A percentile compares a stretch with the other conserved stretches of the same genome.
Evolutionary conservation across 2,888 invertebrate genomes (phyloP).

Genomic region (Lamproptera curius): DNA sequence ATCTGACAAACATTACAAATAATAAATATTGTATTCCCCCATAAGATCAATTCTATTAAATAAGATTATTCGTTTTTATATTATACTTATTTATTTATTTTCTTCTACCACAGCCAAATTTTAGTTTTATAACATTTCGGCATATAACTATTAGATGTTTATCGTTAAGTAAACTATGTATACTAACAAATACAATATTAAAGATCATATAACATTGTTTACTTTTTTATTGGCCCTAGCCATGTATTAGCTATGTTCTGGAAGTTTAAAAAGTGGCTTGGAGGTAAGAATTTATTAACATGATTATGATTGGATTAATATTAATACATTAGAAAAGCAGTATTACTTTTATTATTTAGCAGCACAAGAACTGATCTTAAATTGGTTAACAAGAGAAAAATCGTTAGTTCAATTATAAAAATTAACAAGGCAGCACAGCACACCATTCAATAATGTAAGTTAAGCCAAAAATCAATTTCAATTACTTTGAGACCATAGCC

Average conservation of each 20-base stretch:
- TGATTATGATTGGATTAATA: too few species aligned
- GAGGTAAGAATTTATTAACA: too few species aligned
- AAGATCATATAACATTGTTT: not conserved
- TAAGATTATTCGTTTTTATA: not conserved
- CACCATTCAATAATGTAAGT: not conserved
- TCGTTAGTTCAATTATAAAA: slow-evolving; percentile 6
- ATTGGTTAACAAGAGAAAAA: slow-evolving; percentile 3
- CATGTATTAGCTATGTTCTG: not conserved
- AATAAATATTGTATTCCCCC: not conserved
- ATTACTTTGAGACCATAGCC: slow-evolving; percentile 1
- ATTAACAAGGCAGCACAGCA: slow-evolving; percentile 7
- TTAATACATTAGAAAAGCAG: not conserved
- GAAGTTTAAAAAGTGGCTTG: not conserved
- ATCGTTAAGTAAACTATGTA: not conserved
- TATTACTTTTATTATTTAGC: not conserved
- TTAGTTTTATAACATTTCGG: not conserved
- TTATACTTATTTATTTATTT: not conserved
- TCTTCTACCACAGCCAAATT: not conserved
- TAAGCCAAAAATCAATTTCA: not conserved
- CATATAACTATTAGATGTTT: not conserved
- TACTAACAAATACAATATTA: not conserved
- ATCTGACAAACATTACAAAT: not conserved
- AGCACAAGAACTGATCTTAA: slow-evolving; percentile 1
- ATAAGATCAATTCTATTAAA: not conserved
- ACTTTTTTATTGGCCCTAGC: not conserved